phyloP scores from a whole-genome alignment of 2,113 vertebrate genomes.

The Phyllostomus hastatus region DNA sequence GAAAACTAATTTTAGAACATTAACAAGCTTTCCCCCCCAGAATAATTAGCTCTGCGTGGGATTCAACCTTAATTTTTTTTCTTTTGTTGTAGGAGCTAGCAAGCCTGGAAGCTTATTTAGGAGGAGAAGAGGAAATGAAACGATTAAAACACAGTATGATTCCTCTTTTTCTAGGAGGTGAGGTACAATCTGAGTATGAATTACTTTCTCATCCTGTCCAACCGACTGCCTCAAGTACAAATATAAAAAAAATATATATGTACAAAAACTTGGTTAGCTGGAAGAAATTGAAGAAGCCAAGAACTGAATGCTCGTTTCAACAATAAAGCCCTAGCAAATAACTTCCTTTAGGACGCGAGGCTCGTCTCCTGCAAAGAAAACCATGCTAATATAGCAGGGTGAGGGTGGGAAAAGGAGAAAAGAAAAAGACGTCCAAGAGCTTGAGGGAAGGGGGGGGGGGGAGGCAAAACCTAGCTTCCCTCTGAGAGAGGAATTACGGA shows the following conservation, averaged over 20 bases:
- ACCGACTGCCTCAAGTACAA: not conserved
- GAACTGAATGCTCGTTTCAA: not conserved
- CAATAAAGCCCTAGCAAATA: not conserved
- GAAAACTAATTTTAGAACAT: constrained; percentile 61
- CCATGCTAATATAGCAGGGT: not conserved
- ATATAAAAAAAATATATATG: not conserved
- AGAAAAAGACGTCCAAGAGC: not conserved
- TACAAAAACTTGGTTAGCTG: not conserved
- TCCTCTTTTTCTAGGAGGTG: constrained; percentile 27
- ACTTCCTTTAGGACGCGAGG: not conserved
- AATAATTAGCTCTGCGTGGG: constrained; percentile 61
- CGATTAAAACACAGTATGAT: constrained; percentile 39
- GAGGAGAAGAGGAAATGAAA: constrained; percentile 49
- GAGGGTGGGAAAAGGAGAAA: not conserved
- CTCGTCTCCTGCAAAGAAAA: not conserved
- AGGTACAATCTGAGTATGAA: constrained; percentile 24
- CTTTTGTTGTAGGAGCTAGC: constrained; percentile 47
- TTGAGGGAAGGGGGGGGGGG: not conserved
- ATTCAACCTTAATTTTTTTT: constrained; percentile 24
- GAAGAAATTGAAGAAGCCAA: not conserved
- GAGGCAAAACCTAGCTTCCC: not conserved
- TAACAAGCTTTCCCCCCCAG: constrained; percentile 39
- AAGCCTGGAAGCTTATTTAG: constrained; percentile 39
- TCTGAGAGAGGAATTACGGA: not conserved
- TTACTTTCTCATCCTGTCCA: constrained; percentile 20